Percentiles rank a stretch among this genome's conserved stretches.
phyloP scores from a whole-genome alignment of 2,113 vertebrate species.

The Shinisaurus crocodilurus region DNA sequence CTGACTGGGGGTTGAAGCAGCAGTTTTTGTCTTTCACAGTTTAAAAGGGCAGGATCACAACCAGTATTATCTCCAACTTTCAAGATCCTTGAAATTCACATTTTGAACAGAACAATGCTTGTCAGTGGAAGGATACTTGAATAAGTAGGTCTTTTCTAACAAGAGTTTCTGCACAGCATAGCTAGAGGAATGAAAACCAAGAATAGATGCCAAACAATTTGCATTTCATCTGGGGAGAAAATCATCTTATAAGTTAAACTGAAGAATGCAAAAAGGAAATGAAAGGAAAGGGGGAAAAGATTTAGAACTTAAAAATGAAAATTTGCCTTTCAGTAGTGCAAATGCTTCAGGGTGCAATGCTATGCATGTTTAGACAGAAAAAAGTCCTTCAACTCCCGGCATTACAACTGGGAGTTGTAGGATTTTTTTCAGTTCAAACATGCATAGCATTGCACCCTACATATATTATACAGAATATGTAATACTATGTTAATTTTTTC shows the following conservation, averaged over 20 bases:
- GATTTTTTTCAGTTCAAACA: not conserved
- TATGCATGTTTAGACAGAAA: not conserved
- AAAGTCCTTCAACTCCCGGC: too few species aligned
- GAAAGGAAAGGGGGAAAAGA: not conserved
- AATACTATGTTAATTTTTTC: not conserved
- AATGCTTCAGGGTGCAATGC: not conserved
- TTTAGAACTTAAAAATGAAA: not conserved
- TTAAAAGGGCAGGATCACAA: not conserved
- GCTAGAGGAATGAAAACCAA: not conserved
- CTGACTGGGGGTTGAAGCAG: not conserved
- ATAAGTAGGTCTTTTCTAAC: slow-evolving; percentile 14
- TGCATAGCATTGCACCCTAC: not conserved
- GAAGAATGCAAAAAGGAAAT: not conserved
- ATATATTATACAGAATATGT: not conserved
- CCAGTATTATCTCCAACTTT: not conserved
- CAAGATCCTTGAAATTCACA: slow-evolving; percentile 49
- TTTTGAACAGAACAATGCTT: slow-evolving; percentile 3
- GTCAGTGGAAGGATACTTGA: slow-evolving; percentile 22
- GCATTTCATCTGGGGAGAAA: not conserved
- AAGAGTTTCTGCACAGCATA: not conserved
- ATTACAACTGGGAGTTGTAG: too few species aligned
- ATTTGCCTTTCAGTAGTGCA: not conserved
- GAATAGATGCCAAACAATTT: not conserved
- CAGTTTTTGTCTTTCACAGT: not conserved
- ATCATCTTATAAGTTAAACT: slow-evolving; percentile 17